phyloP scores from a whole-genome alignment of 2,797 vertebrate species.

The Cyclura pinguis region DNA sequence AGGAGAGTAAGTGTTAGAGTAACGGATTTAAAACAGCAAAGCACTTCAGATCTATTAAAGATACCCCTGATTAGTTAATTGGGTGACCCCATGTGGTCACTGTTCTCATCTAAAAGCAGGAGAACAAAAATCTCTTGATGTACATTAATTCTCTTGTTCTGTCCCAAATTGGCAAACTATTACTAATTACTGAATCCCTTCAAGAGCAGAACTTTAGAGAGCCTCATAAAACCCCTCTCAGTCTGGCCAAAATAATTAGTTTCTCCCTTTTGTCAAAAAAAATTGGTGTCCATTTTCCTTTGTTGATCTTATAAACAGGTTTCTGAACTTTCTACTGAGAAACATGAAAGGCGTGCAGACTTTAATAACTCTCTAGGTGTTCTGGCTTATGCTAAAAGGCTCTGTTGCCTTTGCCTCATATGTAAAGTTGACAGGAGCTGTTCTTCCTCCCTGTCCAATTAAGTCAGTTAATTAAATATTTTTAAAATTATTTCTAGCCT shows the following conservation, averaged over 20 bases:
- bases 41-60: neutral
- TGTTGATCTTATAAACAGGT: conserved; percentile 43
- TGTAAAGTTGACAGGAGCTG: conserved; percentile 37
- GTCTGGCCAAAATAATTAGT: neutral
- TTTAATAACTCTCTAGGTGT: conserved; percentile 48
- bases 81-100: neutral
- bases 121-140: neutral
- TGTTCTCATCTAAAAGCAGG: neutral
- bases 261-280: conserved; percentile 12
- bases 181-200: neutral
- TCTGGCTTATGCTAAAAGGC: conserved; percentile 40
- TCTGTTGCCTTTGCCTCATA: conserved; percentile 34
- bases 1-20: neutral
- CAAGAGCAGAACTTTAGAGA: neutral
- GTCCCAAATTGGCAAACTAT: neutral
- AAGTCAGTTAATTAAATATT: conserved; percentile 61
- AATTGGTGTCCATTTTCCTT: neutral
- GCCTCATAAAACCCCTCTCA: neutral
- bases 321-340: neutral
- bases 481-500: conserved; percentile 49
- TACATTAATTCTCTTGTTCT: neutral
- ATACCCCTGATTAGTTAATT: neutral
- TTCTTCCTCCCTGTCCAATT: conserved; percentile 60
- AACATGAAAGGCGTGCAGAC: conserved; percentile 20
- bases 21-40: neutral